These are phyloP conservation scores for Drosophila varians DNA, from an alignment of 1,140 invertebrate species.

Conservation along the genomic window DNA sequence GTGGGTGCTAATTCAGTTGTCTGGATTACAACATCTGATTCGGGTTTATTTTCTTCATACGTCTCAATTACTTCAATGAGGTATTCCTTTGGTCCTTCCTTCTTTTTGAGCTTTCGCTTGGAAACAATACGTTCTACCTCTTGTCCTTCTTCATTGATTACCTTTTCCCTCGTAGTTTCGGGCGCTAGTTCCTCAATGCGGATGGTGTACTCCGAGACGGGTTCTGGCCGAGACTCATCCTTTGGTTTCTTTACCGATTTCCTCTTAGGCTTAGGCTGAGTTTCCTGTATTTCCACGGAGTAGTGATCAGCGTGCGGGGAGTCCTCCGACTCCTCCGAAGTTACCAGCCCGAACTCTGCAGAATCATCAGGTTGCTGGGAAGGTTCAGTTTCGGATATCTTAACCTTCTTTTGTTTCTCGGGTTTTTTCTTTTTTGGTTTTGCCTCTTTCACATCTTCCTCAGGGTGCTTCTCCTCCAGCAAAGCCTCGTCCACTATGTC, in stretches of 20 bases:
- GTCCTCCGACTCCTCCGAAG: slow-evolving; percentile 31
- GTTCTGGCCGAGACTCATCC: not conserved
- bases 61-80: slow-evolving; percentile 75
- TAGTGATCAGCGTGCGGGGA: slow-evolving; percentile 24
- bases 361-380: slow-evolving; percentile 2
- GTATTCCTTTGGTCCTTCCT: slow-evolving; percentile 61
- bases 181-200: slow-evolving; percentile 77
- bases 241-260: slow-evolving; percentile 51
- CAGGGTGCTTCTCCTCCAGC: slow-evolving; percentile 20
- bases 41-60: slow-evolving; percentile 75
- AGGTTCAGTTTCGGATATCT: slow-evolving; percentile 41
- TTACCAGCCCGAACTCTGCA: not conserved
- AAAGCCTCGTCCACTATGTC: slow-evolving; percentile 7
- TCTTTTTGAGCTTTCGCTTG: slow-evolving; percentile 71
- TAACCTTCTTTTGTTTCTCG: slow-evolving; percentile 70
- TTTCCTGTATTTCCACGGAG: slow-evolving; percentile 41
- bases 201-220: slow-evolving; percentile 51
- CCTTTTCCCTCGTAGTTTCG: slow-evolving; percentile 60
- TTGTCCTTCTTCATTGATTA: slow-evolving; percentile 79
- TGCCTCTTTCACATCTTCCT: not conserved
- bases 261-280: slow-evolving; percentile 49
- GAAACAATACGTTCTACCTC: slow-evolving; percentile 63
- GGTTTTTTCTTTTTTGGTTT: slow-evolving; percentile 77
- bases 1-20: slow-evolving; percentile 78
- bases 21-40: slow-evolving; percentile 56